Evolutionary conservation across 2,113 vertebrate species (phyloP).

Genomic region (Tetrao urogallus): DNA sequence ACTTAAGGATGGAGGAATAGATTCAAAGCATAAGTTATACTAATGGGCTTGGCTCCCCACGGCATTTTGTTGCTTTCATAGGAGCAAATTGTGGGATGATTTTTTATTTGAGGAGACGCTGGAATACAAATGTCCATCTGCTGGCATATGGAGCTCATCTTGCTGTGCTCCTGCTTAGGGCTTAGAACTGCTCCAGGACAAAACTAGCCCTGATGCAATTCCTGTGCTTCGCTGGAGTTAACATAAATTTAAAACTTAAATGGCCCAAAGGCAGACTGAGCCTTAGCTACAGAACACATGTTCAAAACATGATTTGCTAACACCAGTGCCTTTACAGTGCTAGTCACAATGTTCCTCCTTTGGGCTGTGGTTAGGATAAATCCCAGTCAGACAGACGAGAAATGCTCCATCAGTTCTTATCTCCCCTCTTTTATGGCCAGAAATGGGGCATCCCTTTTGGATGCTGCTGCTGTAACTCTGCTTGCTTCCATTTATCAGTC

Average conservation of each 20-base stretch:
- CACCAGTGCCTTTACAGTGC: not conserved
- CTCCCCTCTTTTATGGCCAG: not conserved
- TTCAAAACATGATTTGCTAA: not conserved
- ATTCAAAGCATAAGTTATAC: not conserved
- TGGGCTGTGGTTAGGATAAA: not conserved
- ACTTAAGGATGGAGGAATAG: not conserved
- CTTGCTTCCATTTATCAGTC: not conserved
- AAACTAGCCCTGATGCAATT: not conserved
- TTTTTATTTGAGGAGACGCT: not conserved
- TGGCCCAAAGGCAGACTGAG: slow-evolving; percentile 42
- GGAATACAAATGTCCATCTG: slow-evolving; percentile 40
- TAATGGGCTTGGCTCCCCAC: not conserved
- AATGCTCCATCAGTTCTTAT: slow-evolving; percentile 28
- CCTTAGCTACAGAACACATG: slow-evolving; percentile 54
- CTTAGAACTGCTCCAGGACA: slow-evolving; percentile 31
- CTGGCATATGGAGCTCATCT: slow-evolving; percentile 50
- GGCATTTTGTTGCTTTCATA: not conserved
- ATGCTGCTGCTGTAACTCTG: not conserved
- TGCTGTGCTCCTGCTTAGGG: fast-evolving
- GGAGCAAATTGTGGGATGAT: not conserved
- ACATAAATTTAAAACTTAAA: slow-evolving; percentile 29
- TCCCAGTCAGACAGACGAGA: not conserved
- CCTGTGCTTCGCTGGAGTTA: not conserved
- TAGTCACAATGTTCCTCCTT: not conserved
- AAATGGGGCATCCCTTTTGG: not conserved